phyloP scores from a whole-genome alignment of 2,888 invertebrate genomes.

The Sarcophaga caerulescens region DNA sequence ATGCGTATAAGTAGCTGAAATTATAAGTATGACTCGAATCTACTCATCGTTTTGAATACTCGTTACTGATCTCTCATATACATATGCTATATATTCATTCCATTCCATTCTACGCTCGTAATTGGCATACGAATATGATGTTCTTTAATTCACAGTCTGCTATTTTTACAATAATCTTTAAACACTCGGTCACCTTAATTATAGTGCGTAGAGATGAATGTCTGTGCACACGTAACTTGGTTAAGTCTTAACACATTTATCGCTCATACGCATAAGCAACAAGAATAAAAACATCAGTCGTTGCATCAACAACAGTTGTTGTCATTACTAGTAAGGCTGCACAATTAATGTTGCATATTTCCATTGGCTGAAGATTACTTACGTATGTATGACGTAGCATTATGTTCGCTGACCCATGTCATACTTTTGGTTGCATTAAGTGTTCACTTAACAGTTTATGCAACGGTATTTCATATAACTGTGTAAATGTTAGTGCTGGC shows the following conservation, averaged over 20 bases:
- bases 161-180: not conserved
- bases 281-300: not conserved
- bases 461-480: not conserved
- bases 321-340: constrained; percentile 14
- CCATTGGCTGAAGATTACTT: not conserved
- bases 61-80: too few species aligned
- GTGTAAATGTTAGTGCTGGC: not conserved
- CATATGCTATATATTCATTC: too few species aligned
- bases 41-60: too few species aligned
- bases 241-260: constrained; percentile 41
- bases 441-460: constrained; percentile 27
- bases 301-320: not conserved
- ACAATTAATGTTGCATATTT: constrained; percentile 11
- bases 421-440: constrained; percentile 53
- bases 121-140: not conserved
- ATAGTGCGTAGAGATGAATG: not conserved
- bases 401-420: constrained; percentile 47
- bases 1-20: too few species aligned
- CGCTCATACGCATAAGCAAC: constrained; percentile 39
- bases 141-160: not conserved
- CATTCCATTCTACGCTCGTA: not conserved
- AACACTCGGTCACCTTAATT: not conserved
- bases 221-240: constrained; percentile 16
- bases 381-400: not conserved
- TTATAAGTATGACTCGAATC: too few species aligned